phyloP scores from a whole-genome alignment of 1,140 invertebrate genomes.

The Conus betulinus region DNA sequence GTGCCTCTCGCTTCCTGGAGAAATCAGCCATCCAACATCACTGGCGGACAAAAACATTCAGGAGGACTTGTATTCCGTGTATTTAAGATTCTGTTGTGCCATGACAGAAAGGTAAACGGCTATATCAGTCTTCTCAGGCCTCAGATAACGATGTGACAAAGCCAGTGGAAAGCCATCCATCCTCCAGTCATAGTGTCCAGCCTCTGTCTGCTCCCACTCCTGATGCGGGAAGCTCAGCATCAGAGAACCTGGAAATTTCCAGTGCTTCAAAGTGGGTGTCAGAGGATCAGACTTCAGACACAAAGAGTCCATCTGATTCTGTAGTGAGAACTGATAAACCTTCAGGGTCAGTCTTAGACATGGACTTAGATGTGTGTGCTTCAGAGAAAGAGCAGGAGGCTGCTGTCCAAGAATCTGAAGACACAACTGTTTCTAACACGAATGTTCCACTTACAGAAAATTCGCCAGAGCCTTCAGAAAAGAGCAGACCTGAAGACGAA shows the following conservation, averaged over 20 bases:
- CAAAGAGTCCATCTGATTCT: too few relatives aligned
- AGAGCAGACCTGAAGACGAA: not conserved
- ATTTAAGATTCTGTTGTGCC: not conserved
- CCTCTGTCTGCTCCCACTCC: not conserved
- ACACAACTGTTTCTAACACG: not conserved
- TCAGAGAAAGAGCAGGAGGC: too few relatives aligned
- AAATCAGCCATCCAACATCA: not conserved
- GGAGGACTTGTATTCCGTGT: not conserved
- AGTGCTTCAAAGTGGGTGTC: too few relatives aligned
- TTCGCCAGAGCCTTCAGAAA: not conserved
- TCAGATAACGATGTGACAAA: too few relatives aligned
- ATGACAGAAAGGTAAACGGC: not conserved
- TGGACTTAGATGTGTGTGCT: too few relatives aligned
- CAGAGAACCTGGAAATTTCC: not conserved
- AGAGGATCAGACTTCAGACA: too few relatives aligned
- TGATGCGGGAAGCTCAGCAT: not conserved
- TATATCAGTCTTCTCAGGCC: not conserved
- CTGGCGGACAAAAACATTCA: not conserved
- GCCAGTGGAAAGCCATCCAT: too few relatives aligned
- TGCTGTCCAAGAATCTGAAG: not conserved
- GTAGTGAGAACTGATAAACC: too few relatives aligned
- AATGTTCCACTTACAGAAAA: too few relatives aligned
- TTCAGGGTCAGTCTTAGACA: too few relatives aligned
- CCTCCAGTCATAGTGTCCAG: not conserved
- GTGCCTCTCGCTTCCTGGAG: not conserved